These are phyloP conservation scores for Uropsilus gracilis DNA, from an alignment of 2,113 vertebrate species.

Conservation along the genomic window DNA sequence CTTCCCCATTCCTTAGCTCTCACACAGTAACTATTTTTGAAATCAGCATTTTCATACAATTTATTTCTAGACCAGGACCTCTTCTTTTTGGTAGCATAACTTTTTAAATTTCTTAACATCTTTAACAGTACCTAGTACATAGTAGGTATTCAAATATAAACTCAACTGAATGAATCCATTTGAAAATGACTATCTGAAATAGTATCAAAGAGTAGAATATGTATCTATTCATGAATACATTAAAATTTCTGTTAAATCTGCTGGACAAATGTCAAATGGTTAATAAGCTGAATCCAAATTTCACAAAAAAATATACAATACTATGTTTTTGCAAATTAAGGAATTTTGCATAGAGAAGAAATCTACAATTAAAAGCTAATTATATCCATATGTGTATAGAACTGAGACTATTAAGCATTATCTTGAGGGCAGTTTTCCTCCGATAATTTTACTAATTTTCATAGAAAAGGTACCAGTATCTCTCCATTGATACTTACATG, in stretches of 20 bases:
- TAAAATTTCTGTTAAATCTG: slow-evolving; percentile 30
- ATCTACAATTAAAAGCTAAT: not conserved
- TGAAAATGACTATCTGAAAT: not conserved
- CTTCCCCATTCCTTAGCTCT: not conserved
- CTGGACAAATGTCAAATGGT: slow-evolving; percentile 44
- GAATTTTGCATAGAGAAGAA: not conserved
- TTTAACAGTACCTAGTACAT: not conserved
- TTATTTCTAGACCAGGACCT: not conserved
- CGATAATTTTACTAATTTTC: slow-evolving; percentile 41
- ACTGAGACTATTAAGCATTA: slow-evolving; percentile 27
- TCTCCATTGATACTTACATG: not conserved
- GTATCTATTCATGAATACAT: not conserved
- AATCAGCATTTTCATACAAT: not conserved
- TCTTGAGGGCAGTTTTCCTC: slow-evolving; percentile 21
- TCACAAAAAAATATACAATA: slow-evolving; percentile 33
- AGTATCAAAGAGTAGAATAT: not conserved
- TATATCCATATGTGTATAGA: not conserved
- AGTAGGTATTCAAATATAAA: slow-evolving; percentile 13
- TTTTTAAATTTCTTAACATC: not conserved
- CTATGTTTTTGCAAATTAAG: not conserved
- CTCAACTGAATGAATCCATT: not conserved
- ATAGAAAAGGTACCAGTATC: slow-evolving; percentile 4
- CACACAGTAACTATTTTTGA: not conserved
- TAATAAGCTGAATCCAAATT: not conserved
- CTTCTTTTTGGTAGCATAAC: not conserved